These are phyloP conservation scores for Calliphora vomitoria DNA, from an alignment of 2,888 invertebrate species.

Conservation along the genomic window DNA sequence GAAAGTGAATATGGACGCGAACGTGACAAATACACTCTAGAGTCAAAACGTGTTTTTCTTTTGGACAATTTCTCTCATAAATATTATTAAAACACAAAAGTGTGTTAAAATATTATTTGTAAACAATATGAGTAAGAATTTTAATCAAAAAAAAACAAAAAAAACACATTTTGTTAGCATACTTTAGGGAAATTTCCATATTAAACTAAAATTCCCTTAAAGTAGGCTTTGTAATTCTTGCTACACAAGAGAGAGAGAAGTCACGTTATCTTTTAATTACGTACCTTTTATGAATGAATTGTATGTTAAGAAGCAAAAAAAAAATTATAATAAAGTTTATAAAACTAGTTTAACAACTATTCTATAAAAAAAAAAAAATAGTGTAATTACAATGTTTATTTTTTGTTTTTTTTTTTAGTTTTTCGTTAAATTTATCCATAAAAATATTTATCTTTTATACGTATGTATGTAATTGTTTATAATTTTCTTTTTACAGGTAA, in stretches of 20 bases:
- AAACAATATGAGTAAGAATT: too few species aligned
- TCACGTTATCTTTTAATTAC: constrained; percentile 27
- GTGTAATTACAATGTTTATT: constrained; percentile 36
- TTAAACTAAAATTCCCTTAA: constrained; percentile 20
- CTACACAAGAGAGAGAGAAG: neutral
- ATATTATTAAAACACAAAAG: too few species aligned
- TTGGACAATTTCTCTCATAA: too few species aligned
- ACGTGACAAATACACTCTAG: constrained; percentile 29
- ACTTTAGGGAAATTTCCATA: constrained; percentile 5
- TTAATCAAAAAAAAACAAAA: neutral
- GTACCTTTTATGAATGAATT: neutral
- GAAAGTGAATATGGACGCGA: constrained; percentile 7
- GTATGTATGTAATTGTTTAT: constrained; percentile 2
- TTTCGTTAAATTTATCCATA: constrained; percentile 31
- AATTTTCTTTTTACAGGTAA: constrained; percentile 38
- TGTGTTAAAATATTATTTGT: too few species aligned
- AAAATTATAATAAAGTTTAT: constrained; percentile 29
- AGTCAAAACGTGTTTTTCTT: neutral
- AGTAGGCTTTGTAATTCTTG: neutral
- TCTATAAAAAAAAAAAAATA: constrained; percentile 30
- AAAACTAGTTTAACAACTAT: constrained; percentile 64
- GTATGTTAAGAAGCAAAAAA: constrained; percentile 3
- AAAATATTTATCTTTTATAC: constrained; percentile 30
- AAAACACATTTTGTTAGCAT: neutral
- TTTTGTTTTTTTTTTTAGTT: neutral